Base-by-base conservation (phyloP, 1,140 invertebrate species). In the Ips nitidus region DNA sequence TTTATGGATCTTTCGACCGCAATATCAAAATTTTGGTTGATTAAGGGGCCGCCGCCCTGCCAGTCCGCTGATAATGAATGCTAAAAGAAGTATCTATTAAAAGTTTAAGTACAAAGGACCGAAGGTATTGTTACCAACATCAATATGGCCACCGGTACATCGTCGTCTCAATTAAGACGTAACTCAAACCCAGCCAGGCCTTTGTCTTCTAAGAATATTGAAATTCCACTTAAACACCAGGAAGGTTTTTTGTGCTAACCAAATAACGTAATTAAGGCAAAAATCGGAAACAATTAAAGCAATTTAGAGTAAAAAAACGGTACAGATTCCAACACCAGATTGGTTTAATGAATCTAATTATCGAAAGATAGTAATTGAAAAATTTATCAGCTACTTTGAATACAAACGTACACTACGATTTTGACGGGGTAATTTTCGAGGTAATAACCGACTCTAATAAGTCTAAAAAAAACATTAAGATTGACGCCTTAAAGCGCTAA, bases 21-120 rank as follows among this genome's bases (percentile, higher is more conserved):
- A 76, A 78, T 76, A 75, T 75, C 74, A 75, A 75, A 78, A 78
- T 78, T 76, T 74, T 53, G 71, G 75, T 77, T 78, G 75, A 79
- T 77, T 76, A 79, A 77, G 68, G 40, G 58, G 57, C 67, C 4
- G 41, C 55, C 52, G 40, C 43, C 43, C 62, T 53, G 66, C 52
- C 66, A 66, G 73, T 66, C 42, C 70, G 71, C 76, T 78, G 78
- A 80, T 80, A 80, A 80, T 80, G 78, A 80, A 79, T 80, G 73
- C 75, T 72, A 75, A 80, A 80, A 79, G 76, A 78, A 80, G 76
- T 80, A 79, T 80, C 77, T 80, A 80, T 80, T 80, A 80, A 80
- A 80, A 80, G 74, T 80, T 80, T 76, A 70, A 72, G 73, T 75
- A 77, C 76, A 77, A 79, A 75, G 73, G 69, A 57, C 75, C 75